Conservation (phyloP, 1,140 invertebrate species). For the Temnothorax curvispinosus region DNA sequence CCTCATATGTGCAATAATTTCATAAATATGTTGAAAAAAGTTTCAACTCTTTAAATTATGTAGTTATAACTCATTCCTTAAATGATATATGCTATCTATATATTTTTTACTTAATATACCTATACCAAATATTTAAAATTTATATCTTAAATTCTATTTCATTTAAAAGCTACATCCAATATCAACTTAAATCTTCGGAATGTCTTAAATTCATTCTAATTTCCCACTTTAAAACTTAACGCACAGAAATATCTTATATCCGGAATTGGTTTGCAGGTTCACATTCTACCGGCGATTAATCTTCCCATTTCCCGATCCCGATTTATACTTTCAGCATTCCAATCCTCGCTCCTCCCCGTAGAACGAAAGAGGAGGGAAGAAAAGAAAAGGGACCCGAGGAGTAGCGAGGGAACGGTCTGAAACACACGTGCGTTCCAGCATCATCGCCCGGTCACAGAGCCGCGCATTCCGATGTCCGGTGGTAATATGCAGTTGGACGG, state of each 20-base stretch:
- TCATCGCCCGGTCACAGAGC: slow-evolving; percentile 65
- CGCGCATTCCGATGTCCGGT: slow-evolving; percentile 80
- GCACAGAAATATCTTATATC: neutral
- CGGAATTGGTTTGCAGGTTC: neutral
- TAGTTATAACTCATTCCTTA: neutral
- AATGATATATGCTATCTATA: neutral
- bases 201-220: neutral
- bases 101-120: neutral
- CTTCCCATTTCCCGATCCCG: slow-evolving; percentile 21
- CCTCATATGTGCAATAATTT: neutral
- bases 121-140: too few relatives aligned
- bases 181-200: neutral
- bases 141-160: neutral
- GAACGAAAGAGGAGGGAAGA: neutral
- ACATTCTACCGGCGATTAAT: neutral
- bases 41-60: neutral
- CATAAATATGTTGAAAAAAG: neutral
- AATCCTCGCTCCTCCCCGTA: neutral
- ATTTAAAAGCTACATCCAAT: neutral
- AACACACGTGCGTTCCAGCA: slow-evolving; percentile 69
- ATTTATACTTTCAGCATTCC: slow-evolving; percentile 38
- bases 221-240: neutral
- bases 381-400: neutral
- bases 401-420: slow-evolving; percentile 51
- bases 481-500: slow-evolving; percentile 83